Evolutionary conservation across 1,140 invertebrate genomes (phyloP).

Genomic region (Ceratina australensis): DNA sequence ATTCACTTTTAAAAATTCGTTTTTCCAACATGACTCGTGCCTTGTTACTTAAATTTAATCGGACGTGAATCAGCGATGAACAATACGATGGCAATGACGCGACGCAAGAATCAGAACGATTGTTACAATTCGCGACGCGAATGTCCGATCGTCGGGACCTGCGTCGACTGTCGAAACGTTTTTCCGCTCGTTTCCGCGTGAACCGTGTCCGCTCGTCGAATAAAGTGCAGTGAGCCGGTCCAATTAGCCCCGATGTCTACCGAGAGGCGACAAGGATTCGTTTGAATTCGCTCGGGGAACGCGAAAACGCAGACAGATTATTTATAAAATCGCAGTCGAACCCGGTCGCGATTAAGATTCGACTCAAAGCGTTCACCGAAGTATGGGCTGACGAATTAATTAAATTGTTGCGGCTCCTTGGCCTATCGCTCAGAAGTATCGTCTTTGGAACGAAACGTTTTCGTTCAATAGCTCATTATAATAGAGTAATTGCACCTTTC

Average conservation of each 20-base stretch:
- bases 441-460: too few relatives aligned
- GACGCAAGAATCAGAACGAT: not conserved
- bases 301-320: not conserved
- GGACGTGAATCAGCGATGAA: not conserved
- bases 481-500: too few relatives aligned
- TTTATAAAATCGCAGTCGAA: slow-evolving; percentile 22
- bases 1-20: too few relatives aligned
- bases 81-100: not conserved
- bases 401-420: not conserved
- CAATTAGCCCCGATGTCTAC: slow-evolving; percentile 24
- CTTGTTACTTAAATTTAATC: too few relatives aligned
- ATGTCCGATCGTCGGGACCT: slow-evolving; percentile 21
- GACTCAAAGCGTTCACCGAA: not conserved
- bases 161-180: slow-evolving; percentile 40
- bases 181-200: slow-evolving; percentile 20
- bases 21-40: too few relatives aligned
- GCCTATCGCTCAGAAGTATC: not conserved
- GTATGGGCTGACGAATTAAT: slow-evolving; percentile 13
- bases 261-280: slow-evolving; percentile 13
- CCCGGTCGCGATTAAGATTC: slow-evolving; percentile 30
- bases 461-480: not conserved
- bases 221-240: slow-evolving; percentile 25
- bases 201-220: slow-evolving; percentile 18
- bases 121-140: slow-evolving; percentile 17
- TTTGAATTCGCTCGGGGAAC: slow-evolving; percentile 22